Conservation (phyloP, 2,113 vertebrate species). For the Nipponia nippon region DNA sequence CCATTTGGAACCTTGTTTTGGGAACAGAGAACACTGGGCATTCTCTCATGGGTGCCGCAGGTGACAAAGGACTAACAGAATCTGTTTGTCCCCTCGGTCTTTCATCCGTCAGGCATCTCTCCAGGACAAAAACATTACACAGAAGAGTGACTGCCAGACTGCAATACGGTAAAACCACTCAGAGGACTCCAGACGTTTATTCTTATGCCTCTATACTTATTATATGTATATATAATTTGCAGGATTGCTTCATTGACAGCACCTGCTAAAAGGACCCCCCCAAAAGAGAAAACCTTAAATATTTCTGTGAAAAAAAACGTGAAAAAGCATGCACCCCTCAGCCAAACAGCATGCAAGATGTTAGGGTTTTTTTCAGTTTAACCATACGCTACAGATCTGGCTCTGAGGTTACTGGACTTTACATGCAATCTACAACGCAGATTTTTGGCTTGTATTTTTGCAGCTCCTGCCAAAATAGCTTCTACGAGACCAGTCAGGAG, state of each 20-base stretch:
- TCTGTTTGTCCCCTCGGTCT: not conserved
- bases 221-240: rapidly evolving
- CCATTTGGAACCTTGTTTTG: not conserved
- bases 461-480: not conserved
- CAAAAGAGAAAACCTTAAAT: not conserved
- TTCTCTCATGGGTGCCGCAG: not conserved
- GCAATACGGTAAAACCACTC: not conserved
- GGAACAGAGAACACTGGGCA: not conserved
- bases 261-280: not conserved
- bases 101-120: not conserved
- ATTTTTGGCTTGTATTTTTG: not conserved
- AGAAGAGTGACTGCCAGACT: not conserved
- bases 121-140: not conserved
- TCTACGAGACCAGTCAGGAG: not conserved
- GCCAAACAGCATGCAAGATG: not conserved
- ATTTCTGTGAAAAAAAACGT: rapidly evolving
- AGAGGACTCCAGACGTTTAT: not conserved
- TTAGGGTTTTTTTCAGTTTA: not conserved
- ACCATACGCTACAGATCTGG: not conserved
- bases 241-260: not conserved
- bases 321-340: not conserved
- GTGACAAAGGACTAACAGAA: not conserved
- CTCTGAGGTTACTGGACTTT: not conserved
- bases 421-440: not conserved
- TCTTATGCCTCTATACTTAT: not conserved